These are phyloP conservation scores for Synergus gifuensis DNA, from an alignment of 2,888 invertebrate genomes.

Conservation along the genomic window DNA sequence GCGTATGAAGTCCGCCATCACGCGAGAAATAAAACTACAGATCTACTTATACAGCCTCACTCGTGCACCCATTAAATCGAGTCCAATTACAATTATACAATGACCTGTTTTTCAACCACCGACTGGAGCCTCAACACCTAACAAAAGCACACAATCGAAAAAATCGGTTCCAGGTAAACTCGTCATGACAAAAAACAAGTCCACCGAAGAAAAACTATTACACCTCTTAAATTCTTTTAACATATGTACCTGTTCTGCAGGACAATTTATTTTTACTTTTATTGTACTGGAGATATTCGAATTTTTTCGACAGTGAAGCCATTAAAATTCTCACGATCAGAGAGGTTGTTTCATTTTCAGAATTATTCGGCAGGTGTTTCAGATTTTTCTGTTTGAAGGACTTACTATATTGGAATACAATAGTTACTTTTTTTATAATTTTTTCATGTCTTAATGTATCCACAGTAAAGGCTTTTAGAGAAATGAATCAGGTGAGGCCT, in stretches of 20 bases:
- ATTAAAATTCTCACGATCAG: too few species aligned
- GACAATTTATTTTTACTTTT: not conserved
- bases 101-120: slow-evolving; percentile 25
- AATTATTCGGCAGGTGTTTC: too few species aligned
- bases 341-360: too few species aligned
- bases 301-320: not conserved
- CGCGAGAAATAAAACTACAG: slow-evolving; percentile 19
- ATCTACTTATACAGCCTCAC: slow-evolving; percentile 22
- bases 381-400: too few species aligned
- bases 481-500: slow-evolving; percentile 1
- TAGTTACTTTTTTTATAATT: too few species aligned
- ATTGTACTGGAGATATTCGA: not conserved
- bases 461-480: not conserved
- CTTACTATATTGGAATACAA: too few species aligned
- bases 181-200: not conserved
- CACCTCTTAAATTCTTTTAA: not conserved
- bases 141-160: slow-evolving; percentile 27
- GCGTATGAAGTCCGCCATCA: slow-evolving; percentile 21
- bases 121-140: not conserved
- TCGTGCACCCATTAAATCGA: slow-evolving; percentile 36
- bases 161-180: slow-evolving; percentile 20
- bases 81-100: slow-evolving; percentile 34
- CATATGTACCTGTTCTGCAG: not conserved
- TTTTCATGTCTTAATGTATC: too few species aligned
- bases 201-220: not conserved